Evolutionary conservation across 2,113 vertebrate species (phyloP).

Genomic region (Balaeniceps rex): DNA sequence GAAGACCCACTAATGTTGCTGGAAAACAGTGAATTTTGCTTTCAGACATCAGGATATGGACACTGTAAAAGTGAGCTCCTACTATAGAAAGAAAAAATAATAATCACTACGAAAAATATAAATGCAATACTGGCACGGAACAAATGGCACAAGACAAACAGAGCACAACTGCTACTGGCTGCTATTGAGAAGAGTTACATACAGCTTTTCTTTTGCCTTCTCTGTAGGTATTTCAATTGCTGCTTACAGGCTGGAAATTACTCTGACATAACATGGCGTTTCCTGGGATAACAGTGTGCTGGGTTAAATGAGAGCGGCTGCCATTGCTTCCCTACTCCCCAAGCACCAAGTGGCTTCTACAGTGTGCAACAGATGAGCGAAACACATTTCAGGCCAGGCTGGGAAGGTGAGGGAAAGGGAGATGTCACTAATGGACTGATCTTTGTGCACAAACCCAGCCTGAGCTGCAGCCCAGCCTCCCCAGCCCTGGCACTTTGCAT

Average conservation of each 20-base stretch:
- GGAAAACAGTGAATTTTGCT: not conserved
- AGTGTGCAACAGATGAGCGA: not conserved
- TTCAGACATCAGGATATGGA: not conserved
- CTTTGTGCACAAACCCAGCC: not conserved
- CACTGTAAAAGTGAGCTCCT: not conserved
- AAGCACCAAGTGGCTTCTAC: not conserved
- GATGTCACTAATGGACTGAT: not conserved
- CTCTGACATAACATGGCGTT: not conserved
- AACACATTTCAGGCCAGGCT: not conserved
- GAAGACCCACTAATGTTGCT: not conserved
- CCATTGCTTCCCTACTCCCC: not conserved
- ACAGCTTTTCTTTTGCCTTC: not conserved
- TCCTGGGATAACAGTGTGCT: not conserved
- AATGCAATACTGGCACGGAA: not conserved
- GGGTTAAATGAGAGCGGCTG: conserved; percentile 8
- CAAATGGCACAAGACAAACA: not conserved
- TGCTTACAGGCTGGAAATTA: not conserved
- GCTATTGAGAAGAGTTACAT: not conserved
- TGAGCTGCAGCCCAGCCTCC: not conserved
- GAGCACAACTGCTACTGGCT: not conserved
- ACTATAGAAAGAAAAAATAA: not conserved
- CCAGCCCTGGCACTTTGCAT: not conserved
- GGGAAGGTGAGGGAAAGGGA: not conserved
- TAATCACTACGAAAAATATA: not conserved
- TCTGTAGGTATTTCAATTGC: not conserved